Base-by-base conservation (phyloP, 2,797 vertebrate genomes). In the Chelonia mydas region DNA sequence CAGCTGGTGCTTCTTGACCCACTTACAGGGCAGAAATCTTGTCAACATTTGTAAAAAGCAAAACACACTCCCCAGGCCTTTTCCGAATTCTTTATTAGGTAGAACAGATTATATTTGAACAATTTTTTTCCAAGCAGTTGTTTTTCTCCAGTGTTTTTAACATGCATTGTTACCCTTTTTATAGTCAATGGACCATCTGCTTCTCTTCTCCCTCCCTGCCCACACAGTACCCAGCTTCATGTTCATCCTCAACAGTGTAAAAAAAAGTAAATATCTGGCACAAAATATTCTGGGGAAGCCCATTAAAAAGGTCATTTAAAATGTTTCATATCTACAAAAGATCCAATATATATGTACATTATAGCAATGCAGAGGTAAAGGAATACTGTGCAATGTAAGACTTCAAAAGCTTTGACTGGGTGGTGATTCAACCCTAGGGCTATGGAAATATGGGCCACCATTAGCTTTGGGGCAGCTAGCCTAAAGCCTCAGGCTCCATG, bases 321-420 rank as follows among this genome's bases (percentile, higher is more conserved):
- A 98, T 90, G 96, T 97, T 94, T 94, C 88, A 94, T 97, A 98
- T 98, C 97, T 98, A 98, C 97, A 98, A 98, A 95, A 96, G 95
- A 93, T 96, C 91, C 93, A 94, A 93, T 89, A 96, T 95, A 96
- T 95, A 41, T 41, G 94, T 96, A 97, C 98, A 98, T 96, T 94
- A 98, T 91, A 98, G 95, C 96, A 93, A 95, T 72, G 93, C 95
- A 96, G 90, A 98, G 87, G 94, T 93, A 74, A 96, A 96, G 87
- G 95, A 97, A 95, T 95, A 98, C 96, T 97, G 97, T 96, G 93
- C 96, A 97, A 97, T 97, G 97, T 95, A 96, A 97, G 94, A 96
- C 47, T 57, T 72, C 37, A 96, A 96, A 96, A 95, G 95, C 95
- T 94, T 94, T 94, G 93, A 95, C 88, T 94, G 92, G n/a, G 76